phyloP scores from a whole-genome alignment of 2,888 invertebrate species.

The Shargacucullia verbasci region DNA sequence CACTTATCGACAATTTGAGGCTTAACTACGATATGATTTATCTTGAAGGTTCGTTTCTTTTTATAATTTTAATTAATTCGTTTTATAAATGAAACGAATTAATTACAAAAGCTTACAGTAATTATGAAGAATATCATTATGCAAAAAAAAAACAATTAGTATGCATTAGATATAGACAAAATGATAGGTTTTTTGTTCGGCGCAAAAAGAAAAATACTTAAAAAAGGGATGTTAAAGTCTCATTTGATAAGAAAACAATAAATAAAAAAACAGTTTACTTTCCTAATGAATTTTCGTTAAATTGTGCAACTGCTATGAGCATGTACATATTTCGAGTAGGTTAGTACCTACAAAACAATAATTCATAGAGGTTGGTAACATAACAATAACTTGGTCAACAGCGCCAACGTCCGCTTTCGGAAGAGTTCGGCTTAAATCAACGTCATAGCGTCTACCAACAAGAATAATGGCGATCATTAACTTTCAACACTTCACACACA shows the following conservation, averaged over 20 bases:
- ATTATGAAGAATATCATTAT: too few relatives aligned
- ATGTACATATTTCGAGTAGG: too few relatives aligned
- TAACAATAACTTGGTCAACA: conserved; percentile 49
- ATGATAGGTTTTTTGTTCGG: too few relatives aligned
- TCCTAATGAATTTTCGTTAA: too few relatives aligned
- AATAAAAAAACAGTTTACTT: too few relatives aligned
- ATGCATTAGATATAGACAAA: too few relatives aligned
- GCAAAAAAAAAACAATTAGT: too few relatives aligned
- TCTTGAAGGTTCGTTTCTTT: not conserved
- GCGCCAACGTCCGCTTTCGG: conserved; percentile 41
- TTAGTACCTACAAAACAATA: conserved; percentile 27
- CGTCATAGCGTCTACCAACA: conserved; percentile 36
- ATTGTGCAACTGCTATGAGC: conserved; percentile 6
- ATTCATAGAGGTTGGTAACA: conserved; percentile 37
- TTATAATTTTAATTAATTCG: too few relatives aligned
- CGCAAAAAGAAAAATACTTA: not conserved
- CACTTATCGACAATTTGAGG: not conserved
- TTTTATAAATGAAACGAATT: not conserved
- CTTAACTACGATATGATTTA: not conserved
- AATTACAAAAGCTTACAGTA: too few relatives aligned
- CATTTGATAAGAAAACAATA: too few relatives aligned
- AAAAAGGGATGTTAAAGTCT: not conserved
- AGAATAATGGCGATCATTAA: conserved; percentile 54
- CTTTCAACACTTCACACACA: conserved; percentile 58
- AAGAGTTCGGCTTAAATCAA: conserved; percentile 57